A percentile compares a stretch with the other conserved stretches of the same genome.
Evolutionary conservation across 2,113 vertebrate species (phyloP).

Genomic region (Limnothrissa miodon): DNA sequence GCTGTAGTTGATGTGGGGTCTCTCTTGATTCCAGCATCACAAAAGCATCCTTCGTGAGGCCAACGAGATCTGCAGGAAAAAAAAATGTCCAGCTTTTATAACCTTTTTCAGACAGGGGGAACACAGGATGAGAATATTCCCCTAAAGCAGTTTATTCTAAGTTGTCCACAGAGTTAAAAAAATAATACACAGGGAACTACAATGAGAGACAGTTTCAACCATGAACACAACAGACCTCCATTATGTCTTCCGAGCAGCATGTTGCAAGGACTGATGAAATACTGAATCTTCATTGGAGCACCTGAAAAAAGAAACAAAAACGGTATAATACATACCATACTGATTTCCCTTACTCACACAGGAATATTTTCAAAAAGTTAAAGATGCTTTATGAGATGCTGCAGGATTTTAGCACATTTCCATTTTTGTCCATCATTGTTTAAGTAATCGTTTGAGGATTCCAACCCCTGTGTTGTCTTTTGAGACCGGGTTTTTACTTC

Average conservation of each 20-base stretch:
- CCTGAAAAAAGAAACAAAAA: conserved; percentile 56
- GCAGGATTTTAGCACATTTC: too few species aligned
- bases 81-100: not conserved
- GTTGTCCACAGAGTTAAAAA: not conserved
- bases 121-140: not conserved
- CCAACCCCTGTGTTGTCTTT: too few species aligned
- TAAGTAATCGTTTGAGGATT: too few species aligned
- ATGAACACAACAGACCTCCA: conserved; percentile 56
- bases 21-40: conserved; percentile 53
- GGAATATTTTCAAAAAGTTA: too few species aligned
- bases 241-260: conserved; percentile 55
- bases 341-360: too few species aligned
- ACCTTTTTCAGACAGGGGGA: not conserved
- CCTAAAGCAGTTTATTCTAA: too few species aligned
- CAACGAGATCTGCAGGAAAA: not conserved
- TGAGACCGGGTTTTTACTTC: too few species aligned
- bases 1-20: conserved; percentile 55
- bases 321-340: not conserved
- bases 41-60: conserved; percentile 51
- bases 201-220: not conserved
- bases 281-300: conserved; percentile 71
- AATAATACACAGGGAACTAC: not conserved
- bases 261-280: conserved; percentile 70
- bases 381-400: too few species aligned
- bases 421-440: too few species aligned